Evolutionary conservation across 2,797 vertebrate species (phyloP).

Genomic region (Sebastes itinus): DNA sequence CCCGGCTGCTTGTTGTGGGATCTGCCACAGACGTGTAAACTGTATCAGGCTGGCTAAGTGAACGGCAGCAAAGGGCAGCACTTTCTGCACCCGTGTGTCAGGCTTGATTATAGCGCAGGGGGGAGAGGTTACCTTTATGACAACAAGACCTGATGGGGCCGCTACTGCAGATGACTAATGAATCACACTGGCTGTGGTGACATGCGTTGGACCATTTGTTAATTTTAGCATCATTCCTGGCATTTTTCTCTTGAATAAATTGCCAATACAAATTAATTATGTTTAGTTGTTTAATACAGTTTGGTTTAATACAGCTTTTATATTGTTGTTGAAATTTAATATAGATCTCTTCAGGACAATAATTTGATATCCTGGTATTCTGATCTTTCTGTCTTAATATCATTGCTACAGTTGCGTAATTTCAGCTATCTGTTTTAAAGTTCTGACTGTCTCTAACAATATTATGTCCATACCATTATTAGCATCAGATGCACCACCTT

Average conservation of each 20-base stretch:
- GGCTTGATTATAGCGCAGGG: constrained; percentile 22
- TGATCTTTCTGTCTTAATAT: background rate
- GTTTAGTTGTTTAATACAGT: background rate
- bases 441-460: background rate
- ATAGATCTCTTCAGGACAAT: background rate
- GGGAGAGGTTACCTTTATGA: constrained; percentile 20
- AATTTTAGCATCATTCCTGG: background rate
- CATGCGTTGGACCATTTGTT: background rate
- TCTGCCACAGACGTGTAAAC: constrained; percentile 65
- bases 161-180: background rate
- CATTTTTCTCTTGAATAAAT: background rate
- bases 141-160: constrained; percentile 11
- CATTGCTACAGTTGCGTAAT: background rate
- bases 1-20: constrained; percentile 68
- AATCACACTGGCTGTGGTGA: background rate
- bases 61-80: constrained; percentile 46
- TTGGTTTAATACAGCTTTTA: background rate
- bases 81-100: constrained; percentile 39
- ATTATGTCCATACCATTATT: background rate
- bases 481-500: constrained; percentile 25
- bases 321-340: background rate
- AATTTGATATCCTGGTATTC: background rate
- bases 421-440: background rate
- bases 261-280: background rate
- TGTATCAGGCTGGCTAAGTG: constrained; percentile 60